These are phyloP conservation scores for Peromyscus nudipes DNA, from an alignment of 2,797 vertebrate genomes.

Conservation along the genomic window DNA sequence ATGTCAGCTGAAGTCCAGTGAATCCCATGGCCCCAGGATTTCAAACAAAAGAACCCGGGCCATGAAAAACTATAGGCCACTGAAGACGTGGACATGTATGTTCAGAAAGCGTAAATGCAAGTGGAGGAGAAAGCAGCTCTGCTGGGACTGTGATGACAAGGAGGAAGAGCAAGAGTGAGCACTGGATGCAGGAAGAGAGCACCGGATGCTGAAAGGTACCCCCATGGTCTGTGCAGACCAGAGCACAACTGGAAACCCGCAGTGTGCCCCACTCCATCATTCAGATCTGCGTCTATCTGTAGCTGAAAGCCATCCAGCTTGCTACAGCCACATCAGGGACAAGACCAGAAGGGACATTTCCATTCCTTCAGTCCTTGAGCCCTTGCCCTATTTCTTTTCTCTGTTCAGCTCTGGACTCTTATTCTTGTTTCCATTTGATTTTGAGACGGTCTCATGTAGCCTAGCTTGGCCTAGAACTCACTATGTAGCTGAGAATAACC, in stretches of 20 bases:
- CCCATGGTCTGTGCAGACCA: neutral
- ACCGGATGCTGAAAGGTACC: neutral
- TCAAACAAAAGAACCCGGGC: conserved; percentile 29
- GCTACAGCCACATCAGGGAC: conserved; percentile 33
- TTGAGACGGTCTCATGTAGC: neutral
- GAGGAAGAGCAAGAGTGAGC: neutral
- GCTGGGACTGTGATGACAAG: neutral
- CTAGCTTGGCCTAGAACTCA: neutral
- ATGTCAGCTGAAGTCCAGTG: neutral
- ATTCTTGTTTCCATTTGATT: neutral
- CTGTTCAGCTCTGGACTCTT: neutral
- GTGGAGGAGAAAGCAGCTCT: neutral
- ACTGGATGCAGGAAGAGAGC: neutral
- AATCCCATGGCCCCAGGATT: neutral
- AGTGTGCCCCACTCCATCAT: neutral
- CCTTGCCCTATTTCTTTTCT: neutral
- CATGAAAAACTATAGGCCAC: neutral
- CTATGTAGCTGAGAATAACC: neutral
- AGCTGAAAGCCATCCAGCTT: conserved; percentile 81
- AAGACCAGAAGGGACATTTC: neutral
- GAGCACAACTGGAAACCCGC: neutral
- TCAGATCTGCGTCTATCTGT: conserved; percentile 61
- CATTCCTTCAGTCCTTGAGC: neutral
- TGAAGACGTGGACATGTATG: neutral
- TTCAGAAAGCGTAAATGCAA: neutral